phyloP scores from a whole-genome alignment of 1,140 invertebrate species.

The Leptinotarsa lineolata region DNA sequence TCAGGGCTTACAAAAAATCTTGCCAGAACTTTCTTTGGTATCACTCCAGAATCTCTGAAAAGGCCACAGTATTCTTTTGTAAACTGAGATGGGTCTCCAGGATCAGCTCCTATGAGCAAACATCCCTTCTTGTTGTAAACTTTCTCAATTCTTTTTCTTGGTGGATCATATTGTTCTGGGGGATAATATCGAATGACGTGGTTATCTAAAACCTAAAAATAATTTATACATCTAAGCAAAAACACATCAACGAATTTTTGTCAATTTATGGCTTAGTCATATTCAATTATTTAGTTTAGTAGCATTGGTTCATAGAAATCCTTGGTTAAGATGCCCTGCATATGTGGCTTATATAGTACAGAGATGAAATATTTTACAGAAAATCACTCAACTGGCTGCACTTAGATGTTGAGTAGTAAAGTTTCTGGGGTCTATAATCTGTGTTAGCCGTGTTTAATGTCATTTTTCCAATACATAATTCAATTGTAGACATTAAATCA shows the following conservation, averaged over 20 bases:
- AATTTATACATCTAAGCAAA: constrained; percentile 21
- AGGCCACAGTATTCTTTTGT: constrained; percentile 89
- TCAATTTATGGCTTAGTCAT: not conserved
- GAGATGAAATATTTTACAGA: no score
- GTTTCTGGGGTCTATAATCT: no score
- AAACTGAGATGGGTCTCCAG: constrained; percentile 81
- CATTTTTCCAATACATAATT: no score
- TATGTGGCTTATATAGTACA: no score
- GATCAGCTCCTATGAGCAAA: constrained; percentile 88
- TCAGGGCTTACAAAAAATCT: constrained; percentile 87
- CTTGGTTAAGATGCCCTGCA: no score
- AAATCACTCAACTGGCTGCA: no score
- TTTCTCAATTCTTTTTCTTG: constrained; percentile 55
- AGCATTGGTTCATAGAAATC: no score
- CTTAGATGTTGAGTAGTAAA: no score
- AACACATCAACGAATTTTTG: not conserved
- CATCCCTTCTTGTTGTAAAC: constrained; percentile 65
- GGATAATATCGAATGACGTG: constrained; percentile 92
- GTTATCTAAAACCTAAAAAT: constrained; percentile 85
- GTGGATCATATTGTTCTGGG: constrained; percentile 76
- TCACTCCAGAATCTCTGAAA: constrained; percentile 84
- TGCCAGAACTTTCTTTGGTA: constrained; percentile 83
- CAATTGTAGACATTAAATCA: no score
- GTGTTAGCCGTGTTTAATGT: no score
- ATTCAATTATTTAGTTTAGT: constrained; percentile 14